Evolutionary conservation across 2,888 invertebrate genomes (phyloP), one percentile per base, ranked within the genome.

Genomic region (Troilus luridus): DNA sequence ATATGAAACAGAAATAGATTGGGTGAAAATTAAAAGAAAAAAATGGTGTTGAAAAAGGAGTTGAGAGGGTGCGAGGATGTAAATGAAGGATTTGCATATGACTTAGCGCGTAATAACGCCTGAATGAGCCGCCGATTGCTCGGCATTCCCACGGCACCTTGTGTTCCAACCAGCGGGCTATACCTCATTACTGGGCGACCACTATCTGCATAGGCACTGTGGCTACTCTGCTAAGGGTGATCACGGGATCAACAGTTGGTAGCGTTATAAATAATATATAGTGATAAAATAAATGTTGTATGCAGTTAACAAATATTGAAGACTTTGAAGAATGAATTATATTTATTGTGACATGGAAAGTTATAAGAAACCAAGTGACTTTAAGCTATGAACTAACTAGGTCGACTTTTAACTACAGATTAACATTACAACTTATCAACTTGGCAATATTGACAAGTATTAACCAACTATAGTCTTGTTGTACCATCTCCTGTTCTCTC

Each of bases 1-100:
- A 85, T 85, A 85, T 85, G 85, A 85, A 85, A 85, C 56, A 58
- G 85, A 56, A 85, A 85, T 54, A 85, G 85, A 85, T 85, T 85
- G 85, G 56, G 56, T 85, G 56, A 58, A 85, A n/a, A 85, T 85
- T 56, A 85, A 85, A 85, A 85, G 56, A 81, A 54, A 85, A 85
- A 85, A 85, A 85, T 41, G 5, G n/a, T 85, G 56, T 56, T 41
- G 21, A 56, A 85, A 85, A 85, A 58, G 56, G n/a, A 21, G 19
- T 41, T 3, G 56, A 56, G 54, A 85, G 56, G 56, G 56, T n/a
- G n/a, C 21, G 85, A 77, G 72, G 72, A 77, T 77, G 72, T 77
- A 41, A 77, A 41, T 1, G 85, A 9, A 58, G 85, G 85, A 85
- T 85, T 85, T 85, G 85, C 85, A 85, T 85, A 56, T 85, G 85